Evolutionary conservation across 1,140 invertebrate species (phyloP).

Genomic region (Magallana gigas): DNA sequence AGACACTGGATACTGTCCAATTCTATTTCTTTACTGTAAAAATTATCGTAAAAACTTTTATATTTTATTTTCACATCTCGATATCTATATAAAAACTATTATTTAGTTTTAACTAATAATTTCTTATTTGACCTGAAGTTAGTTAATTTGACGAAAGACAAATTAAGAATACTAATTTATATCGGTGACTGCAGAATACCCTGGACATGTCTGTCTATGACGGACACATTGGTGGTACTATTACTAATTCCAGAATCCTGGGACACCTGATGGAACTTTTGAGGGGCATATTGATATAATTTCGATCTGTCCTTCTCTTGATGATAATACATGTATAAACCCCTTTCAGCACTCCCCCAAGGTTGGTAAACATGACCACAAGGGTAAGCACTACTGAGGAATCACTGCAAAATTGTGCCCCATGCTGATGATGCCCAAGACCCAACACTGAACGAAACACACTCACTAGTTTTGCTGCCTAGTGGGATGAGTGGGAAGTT

Average conservation of each 20-base stretch:
- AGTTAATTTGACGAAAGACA: too few relatives aligned
- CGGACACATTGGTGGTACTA: background rate
- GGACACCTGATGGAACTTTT: background rate
- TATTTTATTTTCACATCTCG: too few relatives aligned
- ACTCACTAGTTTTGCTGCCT: conserved; percentile 59
- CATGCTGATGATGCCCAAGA: conserved; percentile 56
- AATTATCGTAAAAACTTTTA: too few relatives aligned
- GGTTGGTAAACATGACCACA: conserved; percentile 64
- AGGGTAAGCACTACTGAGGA: conserved; percentile 56
- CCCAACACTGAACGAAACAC: conserved; percentile 64
- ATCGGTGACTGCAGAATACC: too few relatives aligned
- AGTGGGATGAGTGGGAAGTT: conserved; percentile 42
- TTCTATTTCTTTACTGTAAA: too few relatives aligned
- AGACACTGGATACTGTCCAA: too few relatives aligned
- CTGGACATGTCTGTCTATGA: background rate
- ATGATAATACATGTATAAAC: conserved; percentile 58
- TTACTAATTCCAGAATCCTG: background rate
- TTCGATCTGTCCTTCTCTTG: conserved; percentile 31
- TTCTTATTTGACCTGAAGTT: too few relatives aligned
- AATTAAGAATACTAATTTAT: too few relatives aligned
- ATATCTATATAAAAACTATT: too few relatives aligned
- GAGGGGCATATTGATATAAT: background rate
- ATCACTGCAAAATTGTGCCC: conserved; percentile 53
- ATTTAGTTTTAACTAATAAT: too few relatives aligned
- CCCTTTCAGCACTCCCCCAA: conserved; percentile 58